Base-by-base conservation (phyloP, 2,113 vertebrate genomes). In the Rousettus leschenaultii region DNA sequence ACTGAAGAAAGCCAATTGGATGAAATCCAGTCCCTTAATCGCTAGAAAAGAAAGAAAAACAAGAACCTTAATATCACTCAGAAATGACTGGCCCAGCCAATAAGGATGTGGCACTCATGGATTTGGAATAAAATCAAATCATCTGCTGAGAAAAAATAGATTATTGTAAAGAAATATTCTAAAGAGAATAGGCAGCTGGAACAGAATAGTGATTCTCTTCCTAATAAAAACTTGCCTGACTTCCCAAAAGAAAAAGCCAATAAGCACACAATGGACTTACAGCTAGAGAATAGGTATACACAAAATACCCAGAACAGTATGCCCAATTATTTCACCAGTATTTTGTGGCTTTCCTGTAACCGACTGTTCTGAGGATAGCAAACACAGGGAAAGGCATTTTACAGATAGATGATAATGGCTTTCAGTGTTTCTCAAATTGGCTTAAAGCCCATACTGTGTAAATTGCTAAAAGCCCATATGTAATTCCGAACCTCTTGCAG, bases 401-500 rank as follows among this genome's bases (percentile, higher is more conserved):
- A 53, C 77, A 96, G 88, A 73, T 79, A 91, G 87, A 0, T 1
- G 74, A 96, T 90, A 97, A 75, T 96, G 97, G 89, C 85, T 89
- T 83, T 91, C 70, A 24, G 7, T 16, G 4, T 77, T 84, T 95
- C 71, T 94, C 77, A 95, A 87, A 93, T 35, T 97, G 96, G 83
- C 87, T 97, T 75, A 80, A 93, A 97, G 61, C 83, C 95, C 82
- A 43, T 70, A 79, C 91, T 96, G 80, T 82, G 87, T 65, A 97
- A 97, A 98, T 92, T 96, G 88, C 91, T 98, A 95, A 98, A 97
- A 79, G 94, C 75, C 79, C 38, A 18, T 0, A 5, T 89, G 65
- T 95, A 96, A 77, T 87, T 96, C 80, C 83, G 88, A 95, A 96
- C 71, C 33, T 63, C 55, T 97, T 43, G 57, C 94, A 87, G 89